A percentile compares a stretch with the other conserved stretches of the same genome.
Evolutionary conservation across 2,797 vertebrate species (phyloP).

Genomic region (Leptodactylus fallax): DNA sequence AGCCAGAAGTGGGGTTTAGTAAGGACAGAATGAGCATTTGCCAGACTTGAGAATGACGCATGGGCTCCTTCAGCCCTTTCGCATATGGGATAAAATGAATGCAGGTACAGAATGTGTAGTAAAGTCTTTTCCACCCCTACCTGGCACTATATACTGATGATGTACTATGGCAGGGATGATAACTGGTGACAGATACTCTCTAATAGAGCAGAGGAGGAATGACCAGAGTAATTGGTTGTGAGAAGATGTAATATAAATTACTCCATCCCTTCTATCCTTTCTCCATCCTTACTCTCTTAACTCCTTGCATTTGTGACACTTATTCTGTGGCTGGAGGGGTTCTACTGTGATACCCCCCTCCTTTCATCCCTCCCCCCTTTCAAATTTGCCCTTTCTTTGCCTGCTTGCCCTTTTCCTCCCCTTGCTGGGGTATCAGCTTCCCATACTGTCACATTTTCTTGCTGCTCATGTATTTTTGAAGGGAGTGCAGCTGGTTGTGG

Average conservation of each 20-base stretch:
- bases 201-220: not conserved
- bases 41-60: too few species aligned
- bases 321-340: conserved; percentile 54
- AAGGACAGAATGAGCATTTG: too few species aligned
- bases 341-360: conserved; percentile 22
- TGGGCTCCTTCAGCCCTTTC: too few species aligned
- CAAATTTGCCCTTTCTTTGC: conserved; percentile 42
- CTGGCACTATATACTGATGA: too few species aligned
- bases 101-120: too few species aligned
- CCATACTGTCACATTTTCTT: conserved; percentile 52
- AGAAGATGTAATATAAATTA: not conserved
- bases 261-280: conserved; percentile 23
- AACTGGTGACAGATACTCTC: conserved; percentile 1
- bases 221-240: not conserved
- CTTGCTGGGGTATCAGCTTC: conserved; percentile 64
- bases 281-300: not conserved
- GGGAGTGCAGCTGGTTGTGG: conserved; percentile 6
- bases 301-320: conserved; percentile 24
- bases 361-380: conserved; percentile 33
- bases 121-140: too few species aligned
- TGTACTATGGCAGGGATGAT: not conserved
- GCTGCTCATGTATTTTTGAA: conserved; percentile 54
- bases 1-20: too few species aligned
- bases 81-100: too few species aligned
- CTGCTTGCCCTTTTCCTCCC: conserved; percentile 40